Evolutionary conservation across 2,113 vertebrate species (phyloP), one percentile per base, ranked within the genome.

Genomic region (Chitala chitala): DNA sequence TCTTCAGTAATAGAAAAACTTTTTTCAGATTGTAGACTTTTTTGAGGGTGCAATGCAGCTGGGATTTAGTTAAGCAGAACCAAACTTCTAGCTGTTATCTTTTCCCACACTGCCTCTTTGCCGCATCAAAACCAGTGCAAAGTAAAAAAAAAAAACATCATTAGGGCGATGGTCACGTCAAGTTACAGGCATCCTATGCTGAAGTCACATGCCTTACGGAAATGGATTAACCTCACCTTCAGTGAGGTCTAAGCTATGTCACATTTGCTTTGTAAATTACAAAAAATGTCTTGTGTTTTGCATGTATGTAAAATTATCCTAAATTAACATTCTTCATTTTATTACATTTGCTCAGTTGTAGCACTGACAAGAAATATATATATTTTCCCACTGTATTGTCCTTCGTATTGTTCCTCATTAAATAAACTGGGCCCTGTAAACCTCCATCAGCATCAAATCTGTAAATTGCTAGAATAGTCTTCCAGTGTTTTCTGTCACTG

Each of bases 391-490:
- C 10, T 46, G n/a, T 46, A 46, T 46, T 44, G 64, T 84, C 81
- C 79, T 85, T 84, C 80, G 83, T 86, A 86, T 71, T 46, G 85
- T 82, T 84, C 84, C 84, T 90, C 86, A 88, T 90, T 90, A 90
- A 85, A 89, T 86, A 87, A 89, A 87, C 82, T 48, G 83, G 83
- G 84, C 76, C 80, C 84, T 81, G 80, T 80, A 84, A 85, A 84
- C 83, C 85, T 87, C 86, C 83, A 87, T 87, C 87, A 88, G 87
- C 84, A 89, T 90, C 89, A 87, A 85, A 87, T 90, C 82, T 87
- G 84, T 88, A 87, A 90, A 90, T 90, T 87, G 86, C 87, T 81
- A 73, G 84, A 83, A 87, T 85, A 82, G 85, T 88, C 87, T 89
- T 86, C 78, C 78, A 75, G 87, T 77, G 84, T 84, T 84, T 85